Percentiles rank a stretch among this genome's conserved stretches.
Evolutionary conservation across 2,113 vertebrate species (phyloP).

Genomic region (Rynchops niger): DNA sequence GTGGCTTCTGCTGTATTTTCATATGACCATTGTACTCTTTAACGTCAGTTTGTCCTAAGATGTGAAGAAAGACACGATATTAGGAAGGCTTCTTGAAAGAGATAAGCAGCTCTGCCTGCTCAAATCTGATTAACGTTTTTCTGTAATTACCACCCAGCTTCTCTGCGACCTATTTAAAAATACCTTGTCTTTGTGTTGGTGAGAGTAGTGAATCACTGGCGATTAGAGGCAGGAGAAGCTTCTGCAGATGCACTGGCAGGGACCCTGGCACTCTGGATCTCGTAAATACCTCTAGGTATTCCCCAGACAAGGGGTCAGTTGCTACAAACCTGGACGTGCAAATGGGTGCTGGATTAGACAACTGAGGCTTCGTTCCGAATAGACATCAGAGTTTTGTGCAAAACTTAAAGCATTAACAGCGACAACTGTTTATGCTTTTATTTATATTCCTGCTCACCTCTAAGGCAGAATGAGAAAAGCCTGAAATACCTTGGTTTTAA

Average conservation of each 20-base stretch:
- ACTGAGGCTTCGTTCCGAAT: background rate
- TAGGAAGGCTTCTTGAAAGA: background rate
- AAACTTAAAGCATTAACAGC: background rate
- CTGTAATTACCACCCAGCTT: constrained; percentile 51
- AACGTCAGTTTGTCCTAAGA: background rate
- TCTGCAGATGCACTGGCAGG: background rate
- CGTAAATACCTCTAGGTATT: fast-evolving
- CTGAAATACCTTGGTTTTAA: background rate
- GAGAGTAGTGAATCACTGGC: background rate
- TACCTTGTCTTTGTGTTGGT: constrained; percentile 23
- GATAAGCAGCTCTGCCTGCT: constrained; percentile 43
- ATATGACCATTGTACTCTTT: background rate
- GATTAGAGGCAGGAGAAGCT: background rate
- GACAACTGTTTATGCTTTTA: background rate
- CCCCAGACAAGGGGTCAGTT: fast-evolving
- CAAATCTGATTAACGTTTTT: constrained; percentile 43
- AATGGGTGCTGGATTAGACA: fast-evolving
- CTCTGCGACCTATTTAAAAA: constrained; percentile 39
- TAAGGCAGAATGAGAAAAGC: background rate
- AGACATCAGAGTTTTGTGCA: background rate
- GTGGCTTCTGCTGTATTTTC: background rate
- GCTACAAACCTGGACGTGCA: fast-evolving
- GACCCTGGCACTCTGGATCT: background rate
- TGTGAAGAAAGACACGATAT: background rate
- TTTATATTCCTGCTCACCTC: background rate